These are phyloP conservation scores for Drosophila equinoxialis DNA, from an alignment of 1,140 invertebrate species.

Conservation along the genomic window DNA sequence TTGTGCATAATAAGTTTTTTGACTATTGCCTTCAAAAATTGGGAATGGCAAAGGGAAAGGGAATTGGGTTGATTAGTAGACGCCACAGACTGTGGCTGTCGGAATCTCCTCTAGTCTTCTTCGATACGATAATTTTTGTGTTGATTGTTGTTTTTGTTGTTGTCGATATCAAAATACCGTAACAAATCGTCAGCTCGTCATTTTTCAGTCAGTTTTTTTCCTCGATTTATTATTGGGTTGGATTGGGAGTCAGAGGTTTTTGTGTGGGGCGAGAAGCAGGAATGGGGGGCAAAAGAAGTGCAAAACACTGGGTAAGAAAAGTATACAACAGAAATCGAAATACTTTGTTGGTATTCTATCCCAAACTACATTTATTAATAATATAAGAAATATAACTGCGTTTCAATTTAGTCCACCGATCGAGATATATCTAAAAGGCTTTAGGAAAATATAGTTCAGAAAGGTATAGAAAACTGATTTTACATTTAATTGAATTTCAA, in stretches of 20 bases:
- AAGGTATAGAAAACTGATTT: too few relatives aligned
- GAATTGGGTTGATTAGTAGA: conserved; percentile 4
- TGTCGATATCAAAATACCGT: conserved; percentile 77
- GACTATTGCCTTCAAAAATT: too few relatives aligned
- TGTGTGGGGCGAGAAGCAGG: background rate
- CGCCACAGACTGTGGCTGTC: conserved; percentile 25
- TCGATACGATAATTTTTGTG: conserved; percentile 40
- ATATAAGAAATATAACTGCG: too few relatives aligned
- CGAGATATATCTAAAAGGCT: too few relatives aligned
- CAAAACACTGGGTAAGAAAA: conserved; percentile 26
- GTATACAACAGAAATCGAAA: background rate
- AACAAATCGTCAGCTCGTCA: conserved; percentile 80
- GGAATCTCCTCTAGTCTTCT: background rate
- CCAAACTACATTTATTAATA: too few relatives aligned
- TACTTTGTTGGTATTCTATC: too few relatives aligned
- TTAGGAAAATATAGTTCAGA: too few relatives aligned
- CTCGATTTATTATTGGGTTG: conserved; percentile 60
- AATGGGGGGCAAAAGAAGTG: conserved; percentile 27
- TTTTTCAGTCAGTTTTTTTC: conserved; percentile 76
- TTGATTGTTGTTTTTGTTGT: background rate
- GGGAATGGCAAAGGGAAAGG: background rate
- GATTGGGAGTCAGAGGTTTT: too few relatives aligned
- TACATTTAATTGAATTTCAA: too few relatives aligned
- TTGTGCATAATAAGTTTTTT: conserved; percentile 79
- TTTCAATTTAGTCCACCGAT: too few relatives aligned